Conservation (phyloP, 2,888 invertebrate genomes). For the Caenorhabditis sp. region DNA sequence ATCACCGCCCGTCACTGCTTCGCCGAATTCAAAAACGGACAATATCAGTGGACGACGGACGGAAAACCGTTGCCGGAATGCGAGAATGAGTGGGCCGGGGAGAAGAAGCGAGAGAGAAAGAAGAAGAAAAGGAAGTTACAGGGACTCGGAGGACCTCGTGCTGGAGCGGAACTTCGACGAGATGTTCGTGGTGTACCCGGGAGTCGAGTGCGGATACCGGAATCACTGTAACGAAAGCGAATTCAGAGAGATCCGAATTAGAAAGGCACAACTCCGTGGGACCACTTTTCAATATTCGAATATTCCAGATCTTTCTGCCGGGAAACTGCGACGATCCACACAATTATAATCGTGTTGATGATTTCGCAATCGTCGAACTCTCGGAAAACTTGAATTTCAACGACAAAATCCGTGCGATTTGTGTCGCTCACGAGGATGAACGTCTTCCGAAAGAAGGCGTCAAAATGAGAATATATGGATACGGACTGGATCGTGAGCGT, state of each 20-base stretch:
- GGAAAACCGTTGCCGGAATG: constrained; percentile 2
- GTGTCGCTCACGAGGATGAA: constrained; percentile 4
- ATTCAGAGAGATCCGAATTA: background rate
- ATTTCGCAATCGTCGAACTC: constrained; percentile 44
- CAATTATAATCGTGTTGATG: too few species aligned
- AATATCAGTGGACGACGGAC: background rate
- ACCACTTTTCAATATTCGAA: too few species aligned
- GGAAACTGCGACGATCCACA: constrained; percentile 34
- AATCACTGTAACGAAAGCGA: background rate
- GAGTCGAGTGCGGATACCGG: constrained; percentile 22
- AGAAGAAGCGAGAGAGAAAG: background rate
- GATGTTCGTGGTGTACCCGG: constrained; percentile 11
- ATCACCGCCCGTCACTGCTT: constrained; percentile 48
- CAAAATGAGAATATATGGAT: constrained; percentile 38
- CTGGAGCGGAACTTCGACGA: constrained; percentile 4
- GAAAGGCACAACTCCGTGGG: background rate
- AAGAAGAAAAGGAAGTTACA: background rate
- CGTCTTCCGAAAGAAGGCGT: too few species aligned
- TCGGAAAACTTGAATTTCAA: constrained; percentile 18
- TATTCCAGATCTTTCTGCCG: constrained; percentile 29
- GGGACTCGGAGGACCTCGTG: background rate
- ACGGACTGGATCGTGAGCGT: constrained; percentile 32
- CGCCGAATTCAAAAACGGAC: background rate
- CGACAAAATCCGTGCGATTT: constrained; percentile 11
- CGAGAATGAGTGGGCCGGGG: background rate